A percentile compares a stretch with the other conserved stretches of the same genome.
phyloP scores from a whole-genome alignment of 1,140 invertebrate species.

The Trichogramma pretiosum region DNA sequence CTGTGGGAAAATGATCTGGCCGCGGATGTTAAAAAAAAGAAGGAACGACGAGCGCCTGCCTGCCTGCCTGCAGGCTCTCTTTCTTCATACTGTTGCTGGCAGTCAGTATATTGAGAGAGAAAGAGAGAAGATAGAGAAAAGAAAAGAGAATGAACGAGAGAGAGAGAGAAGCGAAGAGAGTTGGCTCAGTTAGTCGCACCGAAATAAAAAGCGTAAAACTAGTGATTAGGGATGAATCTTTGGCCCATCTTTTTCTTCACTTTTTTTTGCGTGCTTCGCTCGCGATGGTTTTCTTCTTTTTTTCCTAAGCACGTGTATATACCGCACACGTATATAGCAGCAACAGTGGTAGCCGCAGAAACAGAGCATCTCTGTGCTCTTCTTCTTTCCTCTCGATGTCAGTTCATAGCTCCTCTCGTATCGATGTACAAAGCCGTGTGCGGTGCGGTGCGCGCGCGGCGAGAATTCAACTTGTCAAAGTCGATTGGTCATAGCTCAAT shows the following conservation, averaged over 20 bases:
- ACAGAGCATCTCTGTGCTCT: not conserved
- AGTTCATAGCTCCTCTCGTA: not conserved
- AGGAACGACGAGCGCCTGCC: slow-evolving; percentile 1
- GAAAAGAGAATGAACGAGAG: not conserved
- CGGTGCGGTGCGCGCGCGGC: not conserved
- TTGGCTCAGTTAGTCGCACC: slow-evolving; percentile 14
- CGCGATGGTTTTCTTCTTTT: too few relatives aligned
- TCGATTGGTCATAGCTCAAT: slow-evolving; percentile 15
- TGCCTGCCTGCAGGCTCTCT: too few relatives aligned
- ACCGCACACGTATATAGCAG: too few relatives aligned
- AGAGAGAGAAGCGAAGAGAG: slow-evolving; percentile 13
- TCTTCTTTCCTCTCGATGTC: not conserved
- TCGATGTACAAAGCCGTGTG: not conserved
- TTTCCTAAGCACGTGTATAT: too few relatives aligned
- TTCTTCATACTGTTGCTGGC: too few relatives aligned
- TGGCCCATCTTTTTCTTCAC: too few relatives aligned
- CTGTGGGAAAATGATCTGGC: slow-evolving; percentile 40
- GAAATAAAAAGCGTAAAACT: slow-evolving; percentile 39
- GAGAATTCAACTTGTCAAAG: slow-evolving; percentile 14
- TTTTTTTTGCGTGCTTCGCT: too few relatives aligned
- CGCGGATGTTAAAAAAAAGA: slow-evolving; percentile 23
- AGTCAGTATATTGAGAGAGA: not conserved
- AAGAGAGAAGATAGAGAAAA: slow-evolving; percentile 7
- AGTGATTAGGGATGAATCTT: slow-evolving; percentile 41
- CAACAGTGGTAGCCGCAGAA: too few relatives aligned